Evolutionary conservation across 1,140 invertebrate species (phyloP).

Genomic region (Delia radicum): DNA sequence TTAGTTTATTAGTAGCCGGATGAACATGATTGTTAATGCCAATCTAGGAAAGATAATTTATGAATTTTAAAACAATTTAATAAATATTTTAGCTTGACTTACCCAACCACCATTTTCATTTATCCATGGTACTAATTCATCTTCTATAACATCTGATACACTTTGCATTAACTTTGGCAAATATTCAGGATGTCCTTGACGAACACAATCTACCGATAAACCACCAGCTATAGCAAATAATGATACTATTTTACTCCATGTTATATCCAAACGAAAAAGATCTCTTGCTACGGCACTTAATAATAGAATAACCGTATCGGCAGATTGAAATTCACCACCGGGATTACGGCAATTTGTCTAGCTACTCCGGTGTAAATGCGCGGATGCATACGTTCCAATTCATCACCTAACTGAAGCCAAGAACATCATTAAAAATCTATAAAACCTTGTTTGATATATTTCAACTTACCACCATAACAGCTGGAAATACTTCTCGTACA

Average conservation of each 20-base stretch:
- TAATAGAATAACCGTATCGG: slow-evolving; percentile 59
- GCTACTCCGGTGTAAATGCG: slow-evolving; percentile 63
- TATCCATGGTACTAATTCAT: slow-evolving; percentile 69
- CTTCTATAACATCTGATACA: slow-evolving; percentile 65
- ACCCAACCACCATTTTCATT: slow-evolving; percentile 72
- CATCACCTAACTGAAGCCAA: slow-evolving; percentile 59
- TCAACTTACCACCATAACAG: slow-evolving; percentile 51
- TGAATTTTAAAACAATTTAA: not conserved
- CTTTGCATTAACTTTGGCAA: slow-evolving; percentile 63
- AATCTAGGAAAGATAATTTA: slow-evolving; percentile 30
- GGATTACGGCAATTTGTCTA: slow-evolving; percentile 58
- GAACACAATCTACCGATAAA: slow-evolving; percentile 69
- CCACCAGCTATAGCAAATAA: slow-evolving; percentile 69
- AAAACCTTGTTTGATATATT: slow-evolving; percentile 20
- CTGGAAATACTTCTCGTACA: slow-evolving; percentile 64
- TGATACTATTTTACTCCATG: slow-evolving; percentile 69
- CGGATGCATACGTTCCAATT: slow-evolving; percentile 69
- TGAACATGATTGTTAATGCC: slow-evolving; percentile 52
- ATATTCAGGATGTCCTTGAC: slow-evolving; percentile 66
- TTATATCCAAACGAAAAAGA: slow-evolving; percentile 63
- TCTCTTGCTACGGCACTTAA: slow-evolving; percentile 64
- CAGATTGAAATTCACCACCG: slow-evolving; percentile 58
- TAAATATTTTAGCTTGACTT: not conserved
- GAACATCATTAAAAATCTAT: not conserved
- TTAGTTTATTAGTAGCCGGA: slow-evolving; percentile 45